phyloP scores from a whole-genome alignment of 2,797 vertebrate species.

The Anableps anableps region DNA sequence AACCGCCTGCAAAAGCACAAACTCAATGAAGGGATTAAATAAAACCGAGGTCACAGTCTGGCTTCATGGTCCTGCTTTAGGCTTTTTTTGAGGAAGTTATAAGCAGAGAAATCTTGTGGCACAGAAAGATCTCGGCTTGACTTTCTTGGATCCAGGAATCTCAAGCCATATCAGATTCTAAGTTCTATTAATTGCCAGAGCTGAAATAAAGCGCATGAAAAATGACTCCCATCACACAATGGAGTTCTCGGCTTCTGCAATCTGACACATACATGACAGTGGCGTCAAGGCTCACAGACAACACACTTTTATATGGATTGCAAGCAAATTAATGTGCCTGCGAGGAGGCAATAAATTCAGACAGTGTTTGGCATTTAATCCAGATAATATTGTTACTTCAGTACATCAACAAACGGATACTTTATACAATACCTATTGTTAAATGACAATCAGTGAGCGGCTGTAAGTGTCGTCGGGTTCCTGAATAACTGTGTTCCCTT shows the following conservation, averaged over 20 bases:
- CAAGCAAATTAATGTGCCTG: slow-evolving; percentile 5
- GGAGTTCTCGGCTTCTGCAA: slow-evolving; percentile 29
- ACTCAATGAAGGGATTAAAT: not conserved
- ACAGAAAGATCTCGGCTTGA: not conserved
- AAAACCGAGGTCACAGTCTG: not conserved
- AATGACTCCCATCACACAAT: slow-evolving; percentile 53
- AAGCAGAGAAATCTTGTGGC: not conserved
- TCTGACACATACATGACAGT: slow-evolving; percentile 23
- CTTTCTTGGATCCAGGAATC: slow-evolving; percentile 6
- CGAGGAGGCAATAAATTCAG: slow-evolving; percentile 12
- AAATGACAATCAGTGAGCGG: not conserved
- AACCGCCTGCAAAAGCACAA: slow-evolving; percentile 9
- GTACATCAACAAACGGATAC: slow-evolving; percentile 3
- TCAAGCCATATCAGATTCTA: slow-evolving; percentile 34
- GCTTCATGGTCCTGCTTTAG: not conserved
- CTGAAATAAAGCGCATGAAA: slow-evolving; percentile 43
- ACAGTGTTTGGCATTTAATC: slow-evolving; percentile 10
- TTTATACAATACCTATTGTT: slow-evolving; percentile 8
- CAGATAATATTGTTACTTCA: not conserved
- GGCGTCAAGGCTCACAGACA: not conserved
- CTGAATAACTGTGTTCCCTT: not conserved
- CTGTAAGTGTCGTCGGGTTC: not conserved
- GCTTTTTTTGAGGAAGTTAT: not conserved
- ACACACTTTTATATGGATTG: slow-evolving; percentile 5
- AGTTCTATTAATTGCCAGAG: slow-evolving; percentile 16